phyloP scores from a whole-genome alignment of 2,888 invertebrate species.

The Frankliniella fusca region DNA sequence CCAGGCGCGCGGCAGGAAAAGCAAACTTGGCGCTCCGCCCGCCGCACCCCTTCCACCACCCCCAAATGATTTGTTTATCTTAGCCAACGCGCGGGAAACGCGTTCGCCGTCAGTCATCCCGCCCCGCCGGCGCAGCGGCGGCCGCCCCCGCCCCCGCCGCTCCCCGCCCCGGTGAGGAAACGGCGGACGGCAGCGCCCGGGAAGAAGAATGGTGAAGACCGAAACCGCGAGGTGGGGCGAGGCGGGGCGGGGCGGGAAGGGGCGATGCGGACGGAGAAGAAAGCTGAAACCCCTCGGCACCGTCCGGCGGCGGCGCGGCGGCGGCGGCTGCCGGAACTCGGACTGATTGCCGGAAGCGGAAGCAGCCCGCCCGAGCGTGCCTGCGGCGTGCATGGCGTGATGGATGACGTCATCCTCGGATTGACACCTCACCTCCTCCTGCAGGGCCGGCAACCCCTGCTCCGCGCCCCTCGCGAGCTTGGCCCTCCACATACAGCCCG shows the following conservation, averaged over 20 bases:
- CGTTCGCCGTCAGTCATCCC: too few species aligned
- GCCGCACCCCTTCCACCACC: too few species aligned
- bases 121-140: too few species aligned
- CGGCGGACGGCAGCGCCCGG: too few species aligned
- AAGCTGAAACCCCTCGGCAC: neutral
- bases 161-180: too few species aligned
- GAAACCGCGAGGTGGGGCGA: neutral
- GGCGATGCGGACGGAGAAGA: neutral
- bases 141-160: too few species aligned
- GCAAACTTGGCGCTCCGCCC: too few species aligned
- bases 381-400: neutral
- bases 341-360: constrained; percentile 4
- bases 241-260: neutral
- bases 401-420: constrained; percentile 1
- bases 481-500: neutral
- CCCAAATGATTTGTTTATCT: too few species aligned
- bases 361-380: neutral
- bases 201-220: too few species aligned
- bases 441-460: neutral
- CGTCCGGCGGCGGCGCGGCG: neutral
- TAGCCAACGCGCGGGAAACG: too few species aligned
- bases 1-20: too few species aligned
- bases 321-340: neutral
- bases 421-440: neutral
- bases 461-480: neutral